Percentiles rank a stretch among this genome's conserved stretches.
phyloP scores from a whole-genome alignment of 2,113 vertebrate genomes.

The rat (Rattus norvegicus) region DNA sequence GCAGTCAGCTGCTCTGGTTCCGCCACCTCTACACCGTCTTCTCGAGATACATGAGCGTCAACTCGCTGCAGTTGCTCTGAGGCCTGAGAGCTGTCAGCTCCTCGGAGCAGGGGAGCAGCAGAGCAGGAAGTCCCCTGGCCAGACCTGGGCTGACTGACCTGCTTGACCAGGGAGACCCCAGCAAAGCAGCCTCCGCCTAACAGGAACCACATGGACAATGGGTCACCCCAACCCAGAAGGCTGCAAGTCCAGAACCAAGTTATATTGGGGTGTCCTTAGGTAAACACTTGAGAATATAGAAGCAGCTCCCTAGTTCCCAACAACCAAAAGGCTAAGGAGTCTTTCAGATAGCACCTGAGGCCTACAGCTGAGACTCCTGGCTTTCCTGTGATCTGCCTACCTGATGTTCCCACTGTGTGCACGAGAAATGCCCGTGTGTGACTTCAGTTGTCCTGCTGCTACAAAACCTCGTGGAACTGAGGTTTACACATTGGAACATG shows the following conservation, averaged over 20 bases:
- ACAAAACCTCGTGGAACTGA: background rate
- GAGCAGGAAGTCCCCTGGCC: background rate
- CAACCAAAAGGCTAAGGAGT: background rate
- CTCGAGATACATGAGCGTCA: constrained; percentile 96
- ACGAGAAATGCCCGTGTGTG: background rate
- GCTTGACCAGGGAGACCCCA: background rate
- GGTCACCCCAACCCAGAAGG: background rate
- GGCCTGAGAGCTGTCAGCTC: constrained; percentile 56
- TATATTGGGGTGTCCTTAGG: background rate
- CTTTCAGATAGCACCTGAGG: background rate
- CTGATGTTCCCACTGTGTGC: background rate
- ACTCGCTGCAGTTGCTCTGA: constrained; percentile 90
- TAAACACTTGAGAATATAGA: background rate
- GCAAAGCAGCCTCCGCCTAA: background rate
- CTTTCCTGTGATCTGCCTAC: background rate
- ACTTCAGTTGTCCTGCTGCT: background rate
- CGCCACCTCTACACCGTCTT: constrained; percentile 91
- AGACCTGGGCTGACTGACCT: background rate
- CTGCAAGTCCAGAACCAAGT: background rate
- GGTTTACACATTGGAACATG: background rate
- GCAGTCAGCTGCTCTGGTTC: constrained; percentile 95
- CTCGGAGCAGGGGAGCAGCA: background rate
- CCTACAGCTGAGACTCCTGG: background rate
- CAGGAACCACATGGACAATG: background rate
- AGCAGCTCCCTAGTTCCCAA: background rate